These are phyloP conservation scores for Zaprionus africanus DNA, from an alignment of 1,140 invertebrate genomes.

Conservation along the genomic window DNA sequence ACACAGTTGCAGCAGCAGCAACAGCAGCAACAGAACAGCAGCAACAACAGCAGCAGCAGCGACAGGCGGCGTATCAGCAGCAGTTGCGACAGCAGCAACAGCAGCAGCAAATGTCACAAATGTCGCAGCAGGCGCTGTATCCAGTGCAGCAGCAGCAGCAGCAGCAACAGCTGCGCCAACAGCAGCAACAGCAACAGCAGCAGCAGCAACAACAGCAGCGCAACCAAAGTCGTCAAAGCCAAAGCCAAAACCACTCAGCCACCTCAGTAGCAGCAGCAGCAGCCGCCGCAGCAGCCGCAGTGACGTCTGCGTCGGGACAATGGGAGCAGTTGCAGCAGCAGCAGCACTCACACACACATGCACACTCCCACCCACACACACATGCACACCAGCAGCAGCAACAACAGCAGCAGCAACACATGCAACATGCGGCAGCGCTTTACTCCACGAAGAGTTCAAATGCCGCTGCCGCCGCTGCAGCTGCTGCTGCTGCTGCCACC, in stretches of 20 bases:
- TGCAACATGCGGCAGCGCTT: conserved; percentile 55
- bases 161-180: conserved; percentile 21
- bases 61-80: conserved; percentile 61
- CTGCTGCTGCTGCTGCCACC: conserved; percentile 29
- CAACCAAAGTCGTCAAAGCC: conserved; percentile 82
- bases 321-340: conserved; percentile 71
- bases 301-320: conserved; percentile 63
- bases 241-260: conserved; percentile 76
- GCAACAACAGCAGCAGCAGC: conserved; percentile 59
- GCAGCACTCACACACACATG: conserved; percentile 29
- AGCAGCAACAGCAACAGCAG: conserved; percentile 50
- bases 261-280: conserved; percentile 55
- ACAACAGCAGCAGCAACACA: conserved; percentile 30
- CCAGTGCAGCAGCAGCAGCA: conserved; percentile 82
- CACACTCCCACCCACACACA: conserved; percentile 47
- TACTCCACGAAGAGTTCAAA: conserved; percentile 59
- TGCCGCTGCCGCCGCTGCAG: conserved; percentile 28
- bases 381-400: conserved; percentile 23
- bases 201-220: conserved; percentile 69
- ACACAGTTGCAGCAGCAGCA: conserved; percentile 72
- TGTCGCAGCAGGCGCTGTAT: conserved; percentile 84
- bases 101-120: conserved; percentile 84
- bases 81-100: conserved; percentile 72
- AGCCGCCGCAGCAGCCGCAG: conserved; percentile 51
- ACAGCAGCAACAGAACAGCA: conserved; percentile 64